Conservation (phyloP, 1,140 invertebrate genomes). For the Radopholus similis region DNA sequence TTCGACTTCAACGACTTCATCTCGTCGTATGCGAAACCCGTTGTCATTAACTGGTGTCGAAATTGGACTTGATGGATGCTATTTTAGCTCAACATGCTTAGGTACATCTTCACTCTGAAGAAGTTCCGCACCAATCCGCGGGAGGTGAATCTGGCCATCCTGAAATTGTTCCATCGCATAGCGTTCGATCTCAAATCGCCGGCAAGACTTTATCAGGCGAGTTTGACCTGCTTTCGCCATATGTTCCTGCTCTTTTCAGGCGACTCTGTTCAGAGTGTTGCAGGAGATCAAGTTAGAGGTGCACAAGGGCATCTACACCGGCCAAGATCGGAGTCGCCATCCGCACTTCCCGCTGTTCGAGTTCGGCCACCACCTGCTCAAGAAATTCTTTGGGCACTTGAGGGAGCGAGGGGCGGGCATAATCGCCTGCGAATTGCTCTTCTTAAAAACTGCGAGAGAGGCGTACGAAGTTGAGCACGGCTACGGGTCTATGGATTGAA, state of each 20-base stretch:
- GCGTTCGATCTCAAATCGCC: constrained; percentile 41
- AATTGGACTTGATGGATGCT: not conserved
- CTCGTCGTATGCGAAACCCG: constrained; percentile 26
- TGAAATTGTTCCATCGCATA: constrained; percentile 42
- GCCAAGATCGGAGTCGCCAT: constrained; percentile 27
- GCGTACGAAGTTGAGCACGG: constrained; percentile 38
- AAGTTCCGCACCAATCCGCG: constrained; percentile 21
- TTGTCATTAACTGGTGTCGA: constrained; percentile 28
- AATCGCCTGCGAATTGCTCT: constrained; percentile 38
- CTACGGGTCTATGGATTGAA: not conserved
- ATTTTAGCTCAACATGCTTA: constrained; percentile 7
- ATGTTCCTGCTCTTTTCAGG: constrained; percentile 23
- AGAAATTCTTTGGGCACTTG: constrained; percentile 34
- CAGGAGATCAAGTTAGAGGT: constrained; percentile 20
- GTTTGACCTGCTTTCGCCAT: not conserved
- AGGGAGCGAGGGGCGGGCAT: constrained; percentile 21
- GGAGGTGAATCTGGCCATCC: constrained; percentile 35
- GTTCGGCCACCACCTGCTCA: constrained; percentile 39
- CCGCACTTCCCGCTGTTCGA: constrained; percentile 34
- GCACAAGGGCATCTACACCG: not conserved
- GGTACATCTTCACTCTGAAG: constrained; percentile 39
- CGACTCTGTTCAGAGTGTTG: constrained; percentile 35
- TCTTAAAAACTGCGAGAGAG: constrained; percentile 32
- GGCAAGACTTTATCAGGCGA: constrained; percentile 28
- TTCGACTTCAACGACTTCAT: constrained; percentile 41